Conservation (phyloP, 2,113 vertebrate species). For the Pluvialis apricaria region DNA sequence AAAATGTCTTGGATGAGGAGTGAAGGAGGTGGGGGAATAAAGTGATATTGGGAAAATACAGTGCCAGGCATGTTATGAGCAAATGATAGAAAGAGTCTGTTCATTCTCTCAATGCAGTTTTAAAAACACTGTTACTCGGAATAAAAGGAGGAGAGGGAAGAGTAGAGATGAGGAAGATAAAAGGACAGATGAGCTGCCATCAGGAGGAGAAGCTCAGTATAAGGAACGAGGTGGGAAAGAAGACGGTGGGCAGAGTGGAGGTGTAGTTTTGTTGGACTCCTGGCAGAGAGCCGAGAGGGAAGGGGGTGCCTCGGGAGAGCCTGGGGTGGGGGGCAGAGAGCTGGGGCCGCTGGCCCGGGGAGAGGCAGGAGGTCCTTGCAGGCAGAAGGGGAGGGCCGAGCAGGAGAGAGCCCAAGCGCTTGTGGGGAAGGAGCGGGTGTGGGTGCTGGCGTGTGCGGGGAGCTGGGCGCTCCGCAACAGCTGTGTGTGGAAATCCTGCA, state of each 20-base stretch:
- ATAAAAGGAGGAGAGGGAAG: not conserved
- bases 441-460: fast-evolving
- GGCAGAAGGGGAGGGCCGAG: fast-evolving
- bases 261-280: not conserved
- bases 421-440: not conserved
- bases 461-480: fast-evolving
- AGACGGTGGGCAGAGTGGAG: not conserved
- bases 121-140: not conserved
- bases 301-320: not conserved
- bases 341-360: not conserved
- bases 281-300: not conserved
- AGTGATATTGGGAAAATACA: not conserved
- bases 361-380: not conserved
- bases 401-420: fast-evolving
- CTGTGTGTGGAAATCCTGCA: not conserved
- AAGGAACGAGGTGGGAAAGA: not conserved
- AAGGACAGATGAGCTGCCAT: not conserved
- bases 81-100: not conserved
- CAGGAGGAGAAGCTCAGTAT: not conserved
- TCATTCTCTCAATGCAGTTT: not conserved
- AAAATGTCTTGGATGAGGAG: not conserved
- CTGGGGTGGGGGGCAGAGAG: not conserved
- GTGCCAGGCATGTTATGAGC: not conserved
- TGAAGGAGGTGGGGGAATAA: not conserved
- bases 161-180: not conserved